Evolutionary conservation across 2,113 vertebrate species (phyloP), one percentile per base, ranked within the genome.

Genomic region (Miniopterus natalensis): DNA sequence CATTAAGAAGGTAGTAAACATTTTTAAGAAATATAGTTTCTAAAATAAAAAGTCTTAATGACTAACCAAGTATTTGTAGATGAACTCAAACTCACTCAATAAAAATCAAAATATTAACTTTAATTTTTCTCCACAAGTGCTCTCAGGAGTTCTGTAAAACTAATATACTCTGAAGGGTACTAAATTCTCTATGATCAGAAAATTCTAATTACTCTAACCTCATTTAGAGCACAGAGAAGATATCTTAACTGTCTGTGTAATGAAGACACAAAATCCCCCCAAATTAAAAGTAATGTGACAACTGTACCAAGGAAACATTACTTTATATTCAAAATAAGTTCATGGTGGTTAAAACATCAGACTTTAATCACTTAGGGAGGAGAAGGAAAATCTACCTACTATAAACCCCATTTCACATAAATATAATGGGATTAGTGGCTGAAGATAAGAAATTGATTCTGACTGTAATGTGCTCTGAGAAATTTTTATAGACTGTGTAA

Each of bases 1-100:
- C 96, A 98, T 94, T 96, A 98, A 88, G 91, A 98, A 97, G 96
- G 6, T 21, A 93, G 88, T 88, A 77, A 97, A 94, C 77, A 95
- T 92, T 95, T 96, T 85, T 86, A 98, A 97, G 88, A 97, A 36
- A 18, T 84, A 86, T 78, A 95, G 68, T 90, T 96, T 57, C 74
- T 95, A 55, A 97, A 97, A 92, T 31, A 79, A 86, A 91, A 96
- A 71, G 77, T 74, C 20, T 55, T 68, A 71, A 90, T 88, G 83
- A 95, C 6, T 55, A 55, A 86, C 6, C 42, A 51, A 75, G 13
- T 55, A 86, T 88, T 31, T 77, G 31, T 59, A 88, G 23, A 12
- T 15, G 5, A 55, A 96, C 9, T 63, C 17, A 90, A 96, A 93
- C 3, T 96, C 27, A 96, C 65, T 86, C 79, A 75, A 40, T 61